These are phyloP conservation scores for Sphenodon punctatus DNA, from an alignment of 2,797 vertebrate genomes.

Conservation along the genomic window DNA sequence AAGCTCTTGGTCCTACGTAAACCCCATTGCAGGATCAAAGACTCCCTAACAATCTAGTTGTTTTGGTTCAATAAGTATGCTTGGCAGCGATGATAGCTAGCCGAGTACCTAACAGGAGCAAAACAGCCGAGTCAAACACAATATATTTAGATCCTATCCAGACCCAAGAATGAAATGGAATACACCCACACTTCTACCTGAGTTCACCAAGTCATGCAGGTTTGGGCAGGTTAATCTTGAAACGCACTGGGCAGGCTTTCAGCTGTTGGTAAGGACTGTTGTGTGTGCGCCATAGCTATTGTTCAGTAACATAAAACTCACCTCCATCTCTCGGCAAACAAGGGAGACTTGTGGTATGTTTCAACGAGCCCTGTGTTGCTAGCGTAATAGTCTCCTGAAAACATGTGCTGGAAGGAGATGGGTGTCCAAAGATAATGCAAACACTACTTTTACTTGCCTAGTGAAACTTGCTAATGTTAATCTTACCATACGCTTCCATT, in stretches of 20 bases:
- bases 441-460: no score
- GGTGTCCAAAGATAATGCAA: neutral
- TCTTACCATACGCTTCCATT: no score
- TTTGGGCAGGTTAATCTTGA: neutral
- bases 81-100: fast-evolving
- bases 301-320: neutral
- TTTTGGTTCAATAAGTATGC: neutral
- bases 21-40: neutral
- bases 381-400: neutral
- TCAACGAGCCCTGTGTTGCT: neutral
- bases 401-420: neutral
- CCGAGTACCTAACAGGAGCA: no score
- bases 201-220: neutral
- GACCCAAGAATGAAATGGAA: slow-evolving; percentile 2
- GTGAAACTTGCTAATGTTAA: no score
- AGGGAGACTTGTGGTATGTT: neutral
- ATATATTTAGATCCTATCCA: fast-evolving
- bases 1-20: neutral
- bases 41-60: neutral
- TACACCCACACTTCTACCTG: neutral
- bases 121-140: neutral
- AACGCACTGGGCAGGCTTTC: neutral
- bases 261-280: fast-evolving
- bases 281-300: neutral
- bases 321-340: neutral